A percentile compares a stretch with the other conserved stretches of the same genome.
phyloP scores from a whole-genome alignment of 2,113 vertebrate species.

The Puma concolor region DNA sequence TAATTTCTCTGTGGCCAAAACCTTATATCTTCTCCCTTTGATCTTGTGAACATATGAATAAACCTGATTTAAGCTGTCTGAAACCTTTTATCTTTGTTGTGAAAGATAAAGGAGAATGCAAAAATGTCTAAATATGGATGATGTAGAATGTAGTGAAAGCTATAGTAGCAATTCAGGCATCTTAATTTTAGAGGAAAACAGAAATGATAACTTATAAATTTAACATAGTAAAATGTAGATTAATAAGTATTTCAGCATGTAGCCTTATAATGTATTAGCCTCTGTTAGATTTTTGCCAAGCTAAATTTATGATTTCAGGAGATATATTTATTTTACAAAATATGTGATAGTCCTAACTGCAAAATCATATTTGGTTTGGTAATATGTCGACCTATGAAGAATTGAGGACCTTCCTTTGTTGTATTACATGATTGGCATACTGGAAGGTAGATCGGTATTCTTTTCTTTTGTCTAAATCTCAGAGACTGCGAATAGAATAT shows the following conservation, averaged over 20 bases:
- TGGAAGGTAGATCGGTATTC: background rate
- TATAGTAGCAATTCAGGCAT: background rate
- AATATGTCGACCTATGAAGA: background rate
- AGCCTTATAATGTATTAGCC: constrained; percentile 44
- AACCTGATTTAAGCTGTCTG: constrained; percentile 69
- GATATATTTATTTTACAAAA: constrained; percentile 37
- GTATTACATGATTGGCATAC: background rate
- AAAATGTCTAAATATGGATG: constrained; percentile 63
- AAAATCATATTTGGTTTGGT: constrained; percentile 1
- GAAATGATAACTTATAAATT: constrained; percentile 44
- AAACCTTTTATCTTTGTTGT: constrained; percentile 77
- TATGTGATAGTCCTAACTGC: background rate
- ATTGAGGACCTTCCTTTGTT: background rate
- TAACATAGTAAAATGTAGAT: constrained; percentile 48
- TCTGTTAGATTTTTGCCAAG: constrained; percentile 36
- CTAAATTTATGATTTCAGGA: constrained; percentile 15
- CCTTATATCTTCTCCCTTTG: constrained; percentile 65
- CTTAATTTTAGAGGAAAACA: constrained; percentile 49
- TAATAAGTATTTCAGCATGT: background rate
- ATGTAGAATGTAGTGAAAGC: constrained; percentile 24
- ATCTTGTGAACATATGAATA: constrained; percentile 63
- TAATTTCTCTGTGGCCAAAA: constrained; percentile 51
- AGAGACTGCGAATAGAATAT: background rate
- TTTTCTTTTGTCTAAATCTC: background rate
- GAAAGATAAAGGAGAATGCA: constrained; percentile 69